Base-by-base conservation (phyloP, 1,140 invertebrate species). In the Trissolcus basalis region DNA sequence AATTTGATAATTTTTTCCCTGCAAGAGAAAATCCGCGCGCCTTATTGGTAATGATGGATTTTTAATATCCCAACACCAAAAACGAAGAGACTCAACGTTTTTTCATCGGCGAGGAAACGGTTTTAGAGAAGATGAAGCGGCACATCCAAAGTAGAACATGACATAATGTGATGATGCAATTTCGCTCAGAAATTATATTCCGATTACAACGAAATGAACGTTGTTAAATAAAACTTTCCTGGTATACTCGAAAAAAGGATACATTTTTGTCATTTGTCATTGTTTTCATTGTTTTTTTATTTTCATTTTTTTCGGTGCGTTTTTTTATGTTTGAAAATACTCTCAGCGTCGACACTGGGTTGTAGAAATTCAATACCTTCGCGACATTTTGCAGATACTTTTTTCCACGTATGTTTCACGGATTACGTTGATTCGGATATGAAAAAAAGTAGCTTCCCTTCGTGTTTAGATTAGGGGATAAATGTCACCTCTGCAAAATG, bases 381-480 rank as follows among this genome's bases (percentile, higher is more conserved):
- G 39, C 16, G 49, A 55, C 51, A 70, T 43, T 32, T 59, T 47
- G 43, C 51, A 27, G n/a, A 16, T 35, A 27, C 15, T 56, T 63
- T 70, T 70, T 70, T 19, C 19, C 19, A 35, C 43, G 51, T 70
- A 44, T 61, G 58, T 54, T 63, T 56, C 56, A 56, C 10, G 58
- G 58, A 70, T 70, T 63, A 70, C 43, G 27, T 14, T 14, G 6
- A 56, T 55, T 56, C 35, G 48, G 19, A 58, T 32, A 59, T 53
- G 56, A 35, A 64, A 71, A 27, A 50, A 63, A 71, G 68, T 61
- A 16, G 48, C 41, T 71, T 58, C 68, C 68, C 68, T 64, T 71
- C 68, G 48, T 65, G 69, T 72, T 71, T 71, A 71, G 59, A 71
- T 71, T 63, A 63, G 68, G 15, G 63, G 58, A 63, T 71, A 71